Evolutionary conservation across 2,888 invertebrate genomes (phyloP), one percentile per base, ranked within the genome.

Genomic region (Abrostola triplasia): DNA sequence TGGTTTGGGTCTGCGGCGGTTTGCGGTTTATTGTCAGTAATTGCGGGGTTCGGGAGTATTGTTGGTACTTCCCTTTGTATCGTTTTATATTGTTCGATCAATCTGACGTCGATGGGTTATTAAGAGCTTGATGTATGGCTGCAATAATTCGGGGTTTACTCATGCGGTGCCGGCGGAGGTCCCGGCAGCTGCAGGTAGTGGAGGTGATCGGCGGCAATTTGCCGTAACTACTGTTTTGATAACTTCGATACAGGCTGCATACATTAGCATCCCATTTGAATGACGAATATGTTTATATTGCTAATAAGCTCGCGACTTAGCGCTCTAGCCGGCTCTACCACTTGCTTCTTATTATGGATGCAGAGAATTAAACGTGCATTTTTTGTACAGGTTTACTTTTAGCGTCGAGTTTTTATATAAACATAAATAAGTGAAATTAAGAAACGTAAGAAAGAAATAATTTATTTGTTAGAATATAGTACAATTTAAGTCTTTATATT

Each of bases 11-110:
- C 79, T 13, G 44, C 44, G 24, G 81, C 77, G 77, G 66, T 83
- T 77, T 77, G 86, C 86, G 79, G 83, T 90, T 91, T 90, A 91
- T 91, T 83, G 87, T 79, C 73, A 82, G 83, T 92, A 92, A 92
- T 92, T 85, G 90, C 78, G 79, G 92, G 89, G 85, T 88, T 72
- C 42, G 38, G 41, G 49, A 36, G 75, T 64, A 63, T 80, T 64
- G 65, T 64, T 64, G 42, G 54, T 52, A 11, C 36, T 44, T n/a
- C 76, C 66, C 63, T 77, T 81, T 83, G 83, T 84, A 57, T 58
- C 68, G 80, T 77, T 77, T 71, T 74, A 76, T 81, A 81, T 73
- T 77, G 77, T 84, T 79, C 62, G 75, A 64, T 83, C 80, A 76
- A 79, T 83, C 78, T 81, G 51, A 47, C 59, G 48, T 58, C 57